Evolutionary conservation across 2,888 invertebrate species (phyloP).

Genomic region (Chesias legatella): DNA sequence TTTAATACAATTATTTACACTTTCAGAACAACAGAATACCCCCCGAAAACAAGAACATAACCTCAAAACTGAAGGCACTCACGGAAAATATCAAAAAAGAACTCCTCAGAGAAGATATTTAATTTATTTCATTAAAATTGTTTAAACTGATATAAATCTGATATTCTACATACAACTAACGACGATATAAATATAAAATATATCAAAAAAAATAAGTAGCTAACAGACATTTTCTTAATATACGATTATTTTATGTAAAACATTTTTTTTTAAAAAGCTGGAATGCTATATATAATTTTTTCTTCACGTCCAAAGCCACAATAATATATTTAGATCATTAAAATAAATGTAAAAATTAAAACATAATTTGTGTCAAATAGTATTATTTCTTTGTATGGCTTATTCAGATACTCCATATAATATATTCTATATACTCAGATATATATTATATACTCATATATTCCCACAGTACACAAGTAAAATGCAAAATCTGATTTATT

Average conservation of each 20-base stretch:
- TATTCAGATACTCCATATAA: too few relatives aligned
- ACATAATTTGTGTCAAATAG: too few relatives aligned
- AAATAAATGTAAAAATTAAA: too few relatives aligned
- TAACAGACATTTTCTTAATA: conserved; percentile 35
- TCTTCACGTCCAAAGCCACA: too few relatives aligned
- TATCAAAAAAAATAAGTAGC: conserved; percentile 48
- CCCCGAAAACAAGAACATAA: conserved; percentile 50
- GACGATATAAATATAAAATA: conserved; percentile 53
- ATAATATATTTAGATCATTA: too few relatives aligned
- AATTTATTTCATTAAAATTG: conserved; percentile 53
- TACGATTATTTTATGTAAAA: conserved; percentile 14
- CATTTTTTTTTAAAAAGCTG: conserved; percentile 23
- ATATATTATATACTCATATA: too few relatives aligned
- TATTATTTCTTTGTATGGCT: too few relatives aligned
- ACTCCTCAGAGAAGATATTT: conserved; percentile 60
- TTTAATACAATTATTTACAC: not conserved
- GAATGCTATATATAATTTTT: conserved; percentile 32
- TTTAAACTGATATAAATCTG: conserved; percentile 39
- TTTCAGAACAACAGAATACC: conserved; percentile 61
- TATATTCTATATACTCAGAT: too few relatives aligned
- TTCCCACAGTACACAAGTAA: too few relatives aligned
- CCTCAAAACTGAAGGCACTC: conserved; percentile 48
- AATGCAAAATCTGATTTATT: too few relatives aligned
- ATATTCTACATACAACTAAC: conserved; percentile 47
- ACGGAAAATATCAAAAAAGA: conserved; percentile 55